Base-by-base conservation (phyloP, 2,797 vertebrate species). In the Vespertilio murinus region DNA sequence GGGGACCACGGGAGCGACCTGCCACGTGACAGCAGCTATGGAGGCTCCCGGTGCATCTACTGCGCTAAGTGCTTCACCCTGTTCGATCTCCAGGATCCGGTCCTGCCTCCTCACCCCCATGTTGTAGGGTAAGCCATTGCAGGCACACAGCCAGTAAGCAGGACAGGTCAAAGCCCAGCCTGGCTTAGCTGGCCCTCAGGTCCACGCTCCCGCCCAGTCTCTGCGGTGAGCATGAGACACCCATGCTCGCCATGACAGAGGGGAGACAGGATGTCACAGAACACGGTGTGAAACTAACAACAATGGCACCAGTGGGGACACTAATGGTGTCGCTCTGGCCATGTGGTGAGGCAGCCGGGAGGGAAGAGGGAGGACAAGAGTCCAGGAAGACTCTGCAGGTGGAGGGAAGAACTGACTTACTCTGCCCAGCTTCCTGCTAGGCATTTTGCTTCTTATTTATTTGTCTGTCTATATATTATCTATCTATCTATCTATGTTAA, bases 321-420 rank as follows among this genome's bases (percentile, higher is more conserved):
- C 2, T 30, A 25, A 35, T 2, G 28, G 38, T 11, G 40, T 56
- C 12, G 71, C 33, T 14, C 8, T 0, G 20, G n/a, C 54, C 1
- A 1, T 7, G 11, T 18, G 17, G 45, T 0, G 28, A 56, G 74
- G 17, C 22, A 40, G 79, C 47, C 10, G 54, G 78, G 6, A 49
- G 10, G 18, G n/a, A 71, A 17, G 54, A 70, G 28, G 16, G 1
- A 22, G 25, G 0, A 0, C 35, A 61, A 80, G 28, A 52, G 54
- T 35, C 25, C 25, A 30, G 56, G 56, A 61, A 61, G 12, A 61
- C 56, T 40, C 73, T 42, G 35, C 77, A 88, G 73, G 45, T 14
- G 14, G 42, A 47, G 49, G n/a, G 47, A 70, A 28, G 33, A 20
- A 74, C 13, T 25, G 8, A n/a, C 0, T 5, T 64, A 54, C 22